phyloP scores from a whole-genome alignment of 1,140 invertebrate species.

The Saccostrea glomerata region DNA sequence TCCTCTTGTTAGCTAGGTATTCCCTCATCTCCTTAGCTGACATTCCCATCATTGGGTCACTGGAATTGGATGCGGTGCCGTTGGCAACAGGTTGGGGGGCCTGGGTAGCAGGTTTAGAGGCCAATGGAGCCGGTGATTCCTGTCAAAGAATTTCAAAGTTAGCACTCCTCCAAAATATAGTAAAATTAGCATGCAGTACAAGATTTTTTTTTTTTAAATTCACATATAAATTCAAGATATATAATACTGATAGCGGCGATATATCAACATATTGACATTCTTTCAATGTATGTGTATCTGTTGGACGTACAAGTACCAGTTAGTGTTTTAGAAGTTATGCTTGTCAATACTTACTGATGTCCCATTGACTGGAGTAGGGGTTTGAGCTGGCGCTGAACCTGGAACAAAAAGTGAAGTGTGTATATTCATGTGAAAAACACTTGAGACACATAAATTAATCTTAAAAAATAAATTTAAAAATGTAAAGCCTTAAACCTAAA shows the following conservation, averaged over 20 bases:
- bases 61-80: neutral
- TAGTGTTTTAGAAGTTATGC: neutral
- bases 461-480: neutral
- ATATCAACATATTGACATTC: too few relatives aligned
- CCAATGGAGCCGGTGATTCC: conserved; percentile 13
- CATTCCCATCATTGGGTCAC: conserved; percentile 62
- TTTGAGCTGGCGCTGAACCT: conserved; percentile 42
- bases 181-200: too few relatives aligned
- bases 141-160: neutral
- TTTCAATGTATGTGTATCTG: neutral
- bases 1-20: conserved; percentile 64
- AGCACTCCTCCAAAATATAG: neutral
- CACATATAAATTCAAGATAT: too few relatives aligned
- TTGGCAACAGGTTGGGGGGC: conserved; percentile 39
- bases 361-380: neutral
- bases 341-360: neutral
- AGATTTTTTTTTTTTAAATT: too few relatives aligned
- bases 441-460: neutral
- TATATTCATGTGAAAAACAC: neutral
- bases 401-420: conserved; percentile 8
- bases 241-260: too few relatives aligned
- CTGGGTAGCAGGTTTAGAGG: neutral
- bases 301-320: neutral
- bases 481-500: neutral
- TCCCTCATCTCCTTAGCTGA: conserved; percentile 75